These are phyloP conservation scores for Octopus bimaculoides DNA, from an alignment of 1,140 invertebrate genomes.

Conservation along the genomic window DNA sequence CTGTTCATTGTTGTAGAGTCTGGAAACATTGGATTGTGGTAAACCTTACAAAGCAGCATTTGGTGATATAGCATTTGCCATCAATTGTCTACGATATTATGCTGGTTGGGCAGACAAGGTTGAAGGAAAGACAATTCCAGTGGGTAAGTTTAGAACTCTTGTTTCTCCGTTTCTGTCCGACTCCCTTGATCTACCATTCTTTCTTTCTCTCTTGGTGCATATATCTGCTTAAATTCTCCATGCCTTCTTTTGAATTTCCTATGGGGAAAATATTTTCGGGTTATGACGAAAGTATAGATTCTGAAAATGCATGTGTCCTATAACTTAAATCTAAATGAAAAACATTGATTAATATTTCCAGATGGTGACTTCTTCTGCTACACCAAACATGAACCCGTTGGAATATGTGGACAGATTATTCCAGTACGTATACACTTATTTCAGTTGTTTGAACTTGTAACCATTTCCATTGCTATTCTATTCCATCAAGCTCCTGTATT, in stretches of 20 bases:
- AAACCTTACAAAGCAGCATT: slow-evolving; percentile 67
- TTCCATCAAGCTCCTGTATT: too few species aligned
- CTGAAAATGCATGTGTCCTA: too few species aligned
- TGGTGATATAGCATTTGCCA: slow-evolving; percentile 37
- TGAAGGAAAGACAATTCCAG: slow-evolving; percentile 81
- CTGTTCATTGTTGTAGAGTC: slow-evolving; percentile 28
- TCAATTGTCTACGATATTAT: slow-evolving; percentile 66
- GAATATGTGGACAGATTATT: slow-evolving; percentile 52
- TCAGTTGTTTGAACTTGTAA: not conserved
- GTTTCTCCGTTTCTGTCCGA: not conserved
- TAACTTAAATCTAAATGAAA: too few species aligned
- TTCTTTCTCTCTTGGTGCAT: too few species aligned
- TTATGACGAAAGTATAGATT: too few species aligned
- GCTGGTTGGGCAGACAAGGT: slow-evolving; percentile 90
- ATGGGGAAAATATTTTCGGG: too few species aligned
- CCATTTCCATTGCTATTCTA: too few species aligned
- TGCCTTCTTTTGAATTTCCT: too few species aligned
- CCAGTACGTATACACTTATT: slow-evolving; percentile 37
- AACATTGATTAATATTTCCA: slow-evolving; percentile 23
- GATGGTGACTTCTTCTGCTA: slow-evolving; percentile 49
- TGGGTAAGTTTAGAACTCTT: slow-evolving; percentile 59
- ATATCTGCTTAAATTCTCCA: too few species aligned
- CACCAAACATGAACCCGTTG: slow-evolving; percentile 53
- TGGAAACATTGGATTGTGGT: slow-evolving; percentile 69
- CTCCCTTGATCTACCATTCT: too few species aligned